Percentiles rank a stretch among this genome's conserved stretches.
Evolutionary conservation across 2,113 vertebrate genomes (phyloP).

Genomic region (Pedionomus torquatus): DNA sequence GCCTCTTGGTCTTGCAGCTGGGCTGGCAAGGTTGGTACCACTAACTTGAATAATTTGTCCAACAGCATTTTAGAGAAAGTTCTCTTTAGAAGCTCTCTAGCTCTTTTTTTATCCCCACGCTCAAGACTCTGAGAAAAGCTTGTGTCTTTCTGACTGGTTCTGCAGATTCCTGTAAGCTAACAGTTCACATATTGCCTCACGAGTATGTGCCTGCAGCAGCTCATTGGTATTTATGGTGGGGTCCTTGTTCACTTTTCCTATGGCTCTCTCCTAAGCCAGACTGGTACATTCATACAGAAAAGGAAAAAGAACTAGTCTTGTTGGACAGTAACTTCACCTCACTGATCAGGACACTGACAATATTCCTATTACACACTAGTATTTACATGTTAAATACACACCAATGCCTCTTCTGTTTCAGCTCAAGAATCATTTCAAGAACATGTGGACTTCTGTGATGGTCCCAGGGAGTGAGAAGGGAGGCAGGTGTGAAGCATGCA

Average conservation of each 20-base stretch:
- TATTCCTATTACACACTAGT: background rate
- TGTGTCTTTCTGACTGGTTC: background rate
- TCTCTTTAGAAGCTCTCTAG: background rate
- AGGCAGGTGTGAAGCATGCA: accelerated
- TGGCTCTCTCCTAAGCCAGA: background rate
- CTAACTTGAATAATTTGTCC: background rate
- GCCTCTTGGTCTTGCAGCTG: background rate
- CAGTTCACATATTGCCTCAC: background rate
- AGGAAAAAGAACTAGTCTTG: background rate
- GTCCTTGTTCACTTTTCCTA: background rate
- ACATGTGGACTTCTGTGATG: background rate
- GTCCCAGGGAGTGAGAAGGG: accelerated
- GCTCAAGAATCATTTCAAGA: background rate
- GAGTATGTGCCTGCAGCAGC: background rate
- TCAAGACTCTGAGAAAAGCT: background rate
- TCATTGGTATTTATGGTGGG: background rate
- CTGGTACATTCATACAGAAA: background rate
- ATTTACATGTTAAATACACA: background rate
- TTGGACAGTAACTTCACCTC: background rate
- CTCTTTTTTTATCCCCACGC: background rate
- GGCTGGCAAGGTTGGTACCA: background rate
- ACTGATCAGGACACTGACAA: background rate
- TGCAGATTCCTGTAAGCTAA: background rate
- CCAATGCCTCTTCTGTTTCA: background rate
- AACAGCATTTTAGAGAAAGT: background rate